These are phyloP conservation scores for Micromesistius poutassou DNA, from an alignment of 2,797 vertebrate species.

Conservation along the genomic window DNA sequence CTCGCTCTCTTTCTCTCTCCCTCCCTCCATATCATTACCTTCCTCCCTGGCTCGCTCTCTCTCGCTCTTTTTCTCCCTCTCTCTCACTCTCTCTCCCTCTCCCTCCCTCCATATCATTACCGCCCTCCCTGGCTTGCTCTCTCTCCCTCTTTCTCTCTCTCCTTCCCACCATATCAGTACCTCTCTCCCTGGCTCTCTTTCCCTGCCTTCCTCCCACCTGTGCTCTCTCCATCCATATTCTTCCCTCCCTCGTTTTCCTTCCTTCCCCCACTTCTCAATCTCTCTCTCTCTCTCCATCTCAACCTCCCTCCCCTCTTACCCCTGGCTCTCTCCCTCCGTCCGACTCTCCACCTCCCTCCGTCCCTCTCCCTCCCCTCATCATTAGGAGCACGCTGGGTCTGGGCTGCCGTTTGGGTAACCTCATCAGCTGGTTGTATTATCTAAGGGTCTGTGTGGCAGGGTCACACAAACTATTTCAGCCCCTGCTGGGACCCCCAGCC, in stretches of 20 bases:
- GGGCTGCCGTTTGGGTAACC: constrained; percentile 84
- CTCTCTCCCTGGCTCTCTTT: constrained; percentile 1
- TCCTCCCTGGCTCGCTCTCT: too few species aligned
- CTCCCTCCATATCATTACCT: too few species aligned
- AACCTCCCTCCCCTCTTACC: background rate
- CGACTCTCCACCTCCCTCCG: background rate
- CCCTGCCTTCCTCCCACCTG: constrained; percentile 13
- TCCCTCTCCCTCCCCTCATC: constrained; percentile 60
- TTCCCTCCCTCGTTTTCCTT: background rate
- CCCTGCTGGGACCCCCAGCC: constrained; percentile 32
- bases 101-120: too few species aligned
- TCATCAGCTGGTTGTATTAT: constrained; percentile 85
- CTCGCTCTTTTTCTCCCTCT: too few species aligned
- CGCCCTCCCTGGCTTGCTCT: too few species aligned
- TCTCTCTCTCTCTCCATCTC: constrained; percentile 11
- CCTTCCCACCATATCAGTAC: constrained; percentile 5
- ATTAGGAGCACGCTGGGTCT: constrained; percentile 85
- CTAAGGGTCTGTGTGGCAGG: constrained; percentile 76
- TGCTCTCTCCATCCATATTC: constrained; percentile 35
- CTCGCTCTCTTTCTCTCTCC: too few species aligned
- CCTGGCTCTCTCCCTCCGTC: constrained; percentile 9
- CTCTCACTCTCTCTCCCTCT: too few species aligned
- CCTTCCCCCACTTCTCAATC: background rate
- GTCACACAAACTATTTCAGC: constrained; percentile 80
- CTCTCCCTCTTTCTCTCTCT: background rate